Percentiles rank a stretch among this genome's conserved stretches.
These are phyloP conservation scores for Hafferia zeledoni DNA, from an alignment of 2,797 vertebrate species.

Conservation along the genomic window DNA sequence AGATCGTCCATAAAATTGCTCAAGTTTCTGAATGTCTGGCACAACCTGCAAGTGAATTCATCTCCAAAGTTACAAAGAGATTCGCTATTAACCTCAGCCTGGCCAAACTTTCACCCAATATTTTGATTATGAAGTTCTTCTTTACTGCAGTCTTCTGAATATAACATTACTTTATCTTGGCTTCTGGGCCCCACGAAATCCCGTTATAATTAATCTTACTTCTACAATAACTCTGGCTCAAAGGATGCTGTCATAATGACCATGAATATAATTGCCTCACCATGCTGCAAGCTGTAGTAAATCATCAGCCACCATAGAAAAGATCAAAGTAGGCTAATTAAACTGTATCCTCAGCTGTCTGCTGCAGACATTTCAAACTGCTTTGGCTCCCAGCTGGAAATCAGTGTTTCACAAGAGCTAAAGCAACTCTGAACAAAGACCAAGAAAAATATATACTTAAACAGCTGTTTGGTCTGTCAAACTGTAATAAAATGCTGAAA, in stretches of 20 bases:
- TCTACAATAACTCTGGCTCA: conserved; percentile 23
- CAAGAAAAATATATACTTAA: conserved; percentile 63
- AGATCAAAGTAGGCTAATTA: conserved; percentile 70
- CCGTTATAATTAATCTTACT: conserved; percentile 54
- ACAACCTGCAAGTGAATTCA: neutral
- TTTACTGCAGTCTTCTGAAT: conserved; percentile 25
- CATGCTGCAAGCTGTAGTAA: conserved; percentile 56
- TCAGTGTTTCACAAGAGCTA: conserved; percentile 42
- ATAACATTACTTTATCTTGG: conserved; percentile 36
- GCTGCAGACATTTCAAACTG: conserved; percentile 56
- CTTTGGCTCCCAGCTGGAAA: conserved; percentile 67
- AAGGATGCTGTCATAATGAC: conserved; percentile 58
- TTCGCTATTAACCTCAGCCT: neutral
- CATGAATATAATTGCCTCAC: conserved; percentile 62
- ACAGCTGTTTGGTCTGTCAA: conserved; percentile 41
- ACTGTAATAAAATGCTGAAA: conserved; percentile 29
- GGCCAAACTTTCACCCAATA: neutral
- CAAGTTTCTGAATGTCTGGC: neutral
- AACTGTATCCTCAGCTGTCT: conserved; percentile 63
- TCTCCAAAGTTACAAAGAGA: neutral
- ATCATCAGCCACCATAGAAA: conserved; percentile 53
- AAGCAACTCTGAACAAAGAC: conserved; percentile 46
- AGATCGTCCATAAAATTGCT: neutral
- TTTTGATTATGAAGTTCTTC: conserved; percentile 14
- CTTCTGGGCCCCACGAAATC: conserved; percentile 55